Percentiles rank a stretch among this genome's conserved stretches.
Evolutionary conservation across 1,140 invertebrate species (phyloP).

Genomic region (Phortica variegata): DNA sequence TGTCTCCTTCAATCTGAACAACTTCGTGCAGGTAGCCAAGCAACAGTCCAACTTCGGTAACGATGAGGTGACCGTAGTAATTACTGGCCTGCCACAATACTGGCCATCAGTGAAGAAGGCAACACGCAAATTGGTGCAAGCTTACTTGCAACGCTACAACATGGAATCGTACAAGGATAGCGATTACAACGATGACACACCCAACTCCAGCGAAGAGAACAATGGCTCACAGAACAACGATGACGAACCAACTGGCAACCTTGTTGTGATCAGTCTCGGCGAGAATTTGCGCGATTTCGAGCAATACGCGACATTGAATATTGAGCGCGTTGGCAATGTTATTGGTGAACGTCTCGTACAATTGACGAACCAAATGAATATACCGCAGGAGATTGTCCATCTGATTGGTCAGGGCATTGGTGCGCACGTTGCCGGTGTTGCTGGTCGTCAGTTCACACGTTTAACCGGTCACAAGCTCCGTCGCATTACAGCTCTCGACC

Average conservation of each 20-base stretch:
- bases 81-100: constrained; percentile 36
- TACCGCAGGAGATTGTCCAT: constrained; percentile 48
- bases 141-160: constrained; percentile 48
- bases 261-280: constrained; percentile 38
- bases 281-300: constrained; percentile 32
- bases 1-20: constrained; percentile 37
- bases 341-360: constrained; percentile 32
- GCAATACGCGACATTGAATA: constrained; percentile 35
- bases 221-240: constrained; percentile 11
- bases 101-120: constrained; percentile 32
- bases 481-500: constrained; percentile 70
- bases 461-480: constrained; percentile 57
- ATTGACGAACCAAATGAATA: constrained; percentile 33
- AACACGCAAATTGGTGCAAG: constrained; percentile 38
- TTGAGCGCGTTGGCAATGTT: constrained; percentile 37
- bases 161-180: constrained; percentile 23
- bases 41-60: constrained; percentile 40
- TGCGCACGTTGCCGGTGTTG: constrained; percentile 60
- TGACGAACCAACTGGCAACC: constrained; percentile 21
- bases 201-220: constrained; percentile 19
- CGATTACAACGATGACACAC: constrained; percentile 14
- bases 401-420: constrained; percentile 42
- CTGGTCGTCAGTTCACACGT: constrained; percentile 66
- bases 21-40: constrained; percentile 34
- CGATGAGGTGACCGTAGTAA: constrained; percentile 50